phyloP scores from a whole-genome alignment of 2,888 invertebrate genomes.

The Glaucopsyche alexis region DNA sequence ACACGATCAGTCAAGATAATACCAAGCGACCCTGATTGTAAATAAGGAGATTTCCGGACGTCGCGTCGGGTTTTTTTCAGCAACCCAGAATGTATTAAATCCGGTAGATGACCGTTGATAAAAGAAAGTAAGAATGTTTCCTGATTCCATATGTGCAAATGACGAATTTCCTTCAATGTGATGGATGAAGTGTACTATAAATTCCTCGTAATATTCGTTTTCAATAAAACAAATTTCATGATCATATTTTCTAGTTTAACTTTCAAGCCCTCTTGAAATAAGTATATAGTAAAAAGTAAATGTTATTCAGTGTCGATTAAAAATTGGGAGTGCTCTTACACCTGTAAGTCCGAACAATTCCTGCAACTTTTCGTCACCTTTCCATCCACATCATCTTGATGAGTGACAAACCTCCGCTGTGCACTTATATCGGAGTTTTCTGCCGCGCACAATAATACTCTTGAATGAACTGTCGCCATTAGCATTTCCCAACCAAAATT shows the following conservation, averaged over 20 bases:
- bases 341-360: no score
- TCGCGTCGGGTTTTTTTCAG: constrained; percentile 18
- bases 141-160: neutral
- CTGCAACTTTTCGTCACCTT: no score
- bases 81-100: neutral
- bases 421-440: no score
- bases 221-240: neutral
- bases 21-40: constrained; percentile 18
- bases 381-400: no score
- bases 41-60: constrained; percentile 13
- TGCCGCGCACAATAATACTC: no score
- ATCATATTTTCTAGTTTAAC: no score
- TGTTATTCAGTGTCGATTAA: neutral
- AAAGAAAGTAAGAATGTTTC: constrained; percentile 3
- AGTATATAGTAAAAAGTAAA: no score
- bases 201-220: neutral
- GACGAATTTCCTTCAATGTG: neutral
- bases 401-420: no score
- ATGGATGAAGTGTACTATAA: neutral
- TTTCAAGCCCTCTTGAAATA: neutral
- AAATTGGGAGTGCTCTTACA: no score
- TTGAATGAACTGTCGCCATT: no score
- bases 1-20: neutral
- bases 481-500: no score
- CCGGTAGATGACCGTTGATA: neutral